Evolutionary conservation across 2,888 invertebrate genomes (phyloP).

Genomic region (Andrena haemorrhoa): DNA sequence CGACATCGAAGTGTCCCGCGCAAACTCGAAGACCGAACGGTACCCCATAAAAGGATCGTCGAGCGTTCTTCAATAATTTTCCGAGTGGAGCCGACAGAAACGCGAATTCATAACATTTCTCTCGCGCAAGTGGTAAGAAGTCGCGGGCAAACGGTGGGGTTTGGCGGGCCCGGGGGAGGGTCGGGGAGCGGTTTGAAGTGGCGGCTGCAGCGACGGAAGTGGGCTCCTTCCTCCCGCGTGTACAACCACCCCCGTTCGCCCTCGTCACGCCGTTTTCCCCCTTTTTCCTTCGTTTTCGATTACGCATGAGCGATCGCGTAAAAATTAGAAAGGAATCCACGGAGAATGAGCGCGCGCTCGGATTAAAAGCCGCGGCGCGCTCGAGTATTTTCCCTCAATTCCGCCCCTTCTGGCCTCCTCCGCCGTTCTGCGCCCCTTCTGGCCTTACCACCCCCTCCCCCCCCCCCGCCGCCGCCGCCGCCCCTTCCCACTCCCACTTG

Average conservation of each 20-base stretch:
- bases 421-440: constrained; percentile 49
- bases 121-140: constrained; percentile 73
- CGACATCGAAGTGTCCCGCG: neutral
- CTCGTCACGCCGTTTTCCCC: constrained; percentile 56
- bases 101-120: constrained; percentile 68
- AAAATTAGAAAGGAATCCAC: constrained; percentile 81
- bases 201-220: constrained; percentile 71
- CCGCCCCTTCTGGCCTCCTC: constrained; percentile 65
- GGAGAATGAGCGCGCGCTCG: constrained; percentile 74
- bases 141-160: constrained; percentile 66
- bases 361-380: constrained; percentile 73
- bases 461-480: too few relatives aligned
- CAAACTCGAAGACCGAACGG: neutral
- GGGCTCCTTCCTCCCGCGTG: constrained; percentile 62
- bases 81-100: constrained; percentile 56
- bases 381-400: constrained; percentile 77
- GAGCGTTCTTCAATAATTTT: constrained; percentile 57
- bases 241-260: constrained; percentile 40
- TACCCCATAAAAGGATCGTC: constrained; percentile 43
- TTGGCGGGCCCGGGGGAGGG: neutral
- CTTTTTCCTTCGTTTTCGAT: constrained; percentile 72
- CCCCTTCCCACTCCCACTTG: neutral
- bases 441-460: constrained; percentile 22
- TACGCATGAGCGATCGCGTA: constrained; percentile 80
- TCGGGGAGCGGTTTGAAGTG: constrained; percentile 72